Conservation (phyloP, 2,888 invertebrate genomes). For the Gymnocheta viridis region DNA sequence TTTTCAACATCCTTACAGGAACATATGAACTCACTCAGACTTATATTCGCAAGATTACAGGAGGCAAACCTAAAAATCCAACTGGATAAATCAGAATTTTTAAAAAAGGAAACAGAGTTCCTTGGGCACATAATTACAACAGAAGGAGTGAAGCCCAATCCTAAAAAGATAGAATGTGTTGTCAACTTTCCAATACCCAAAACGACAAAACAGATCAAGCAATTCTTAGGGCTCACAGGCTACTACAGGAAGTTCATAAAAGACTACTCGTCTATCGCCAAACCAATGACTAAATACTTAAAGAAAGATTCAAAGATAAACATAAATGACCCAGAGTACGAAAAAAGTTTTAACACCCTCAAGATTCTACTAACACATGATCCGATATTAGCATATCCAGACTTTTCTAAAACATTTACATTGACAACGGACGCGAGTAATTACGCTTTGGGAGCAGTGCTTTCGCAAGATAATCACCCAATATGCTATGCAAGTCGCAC, state of each 20-base stretch:
- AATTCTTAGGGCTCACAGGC: too few species aligned
- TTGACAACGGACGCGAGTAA: constrained; percentile 41
- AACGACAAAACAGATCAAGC: constrained; percentile 52
- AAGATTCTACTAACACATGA: too few species aligned
- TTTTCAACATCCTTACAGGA: constrained; percentile 14
- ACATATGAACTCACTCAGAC: not conserved
- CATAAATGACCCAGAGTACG: constrained; percentile 18
- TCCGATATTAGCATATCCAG: too few species aligned
- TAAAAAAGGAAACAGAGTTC: not conserved
- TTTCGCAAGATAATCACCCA: constrained; percentile 38
- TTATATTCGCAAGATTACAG: not conserved
- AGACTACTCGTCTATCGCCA: constrained; percentile 31
- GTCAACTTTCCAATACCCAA: constrained; percentile 47
- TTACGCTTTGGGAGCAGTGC: constrained; percentile 45
- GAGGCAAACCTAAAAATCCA: constrained; percentile 17
- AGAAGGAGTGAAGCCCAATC: constrained; percentile 29
- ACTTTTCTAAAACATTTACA: constrained; percentile 34
- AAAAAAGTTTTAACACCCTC: too few species aligned
- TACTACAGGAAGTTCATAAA: too few species aligned
- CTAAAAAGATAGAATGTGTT: constrained; percentile 31
- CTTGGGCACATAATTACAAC: constrained; percentile 48
- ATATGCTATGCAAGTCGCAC: constrained; percentile 51
- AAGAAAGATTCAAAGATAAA: constrained; percentile 24
- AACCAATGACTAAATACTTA: not conserved
- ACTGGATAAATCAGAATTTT: constrained; percentile 17